Conservation (phyloP, 2,888 invertebrate genomes). For the Coecobrya sp. region DNA sequence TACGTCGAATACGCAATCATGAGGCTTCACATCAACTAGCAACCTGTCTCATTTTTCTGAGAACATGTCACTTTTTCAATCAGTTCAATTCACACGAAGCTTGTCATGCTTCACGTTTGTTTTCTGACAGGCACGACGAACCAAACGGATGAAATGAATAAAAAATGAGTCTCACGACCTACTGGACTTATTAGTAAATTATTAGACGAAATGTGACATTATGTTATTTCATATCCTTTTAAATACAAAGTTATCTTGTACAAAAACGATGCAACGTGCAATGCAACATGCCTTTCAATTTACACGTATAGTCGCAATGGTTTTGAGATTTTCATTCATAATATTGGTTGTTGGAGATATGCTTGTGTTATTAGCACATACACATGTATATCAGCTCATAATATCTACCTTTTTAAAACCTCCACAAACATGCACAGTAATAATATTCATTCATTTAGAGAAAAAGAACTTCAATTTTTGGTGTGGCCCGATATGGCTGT, state of each 20-base stretch:
- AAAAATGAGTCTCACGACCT: slow-evolving; percentile 45
- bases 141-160: neutral
- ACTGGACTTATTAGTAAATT: slow-evolving; percentile 59
- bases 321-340: neutral
- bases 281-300: neutral
- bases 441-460: slow-evolving; percentile 20
- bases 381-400: neutral
- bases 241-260: neutral
- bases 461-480: neutral
- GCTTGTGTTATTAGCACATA: neutral
- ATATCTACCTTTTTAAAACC: neutral
- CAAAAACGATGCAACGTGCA: neutral
- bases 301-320: neutral
- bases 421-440: neutral
- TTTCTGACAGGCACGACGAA: slow-evolving; percentile 28
- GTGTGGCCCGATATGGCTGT: slow-evolving; percentile 37
- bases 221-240: slow-evolving; percentile 40
- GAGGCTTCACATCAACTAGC: neutral
- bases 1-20: neutral
- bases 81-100: slow-evolving; percentile 15
- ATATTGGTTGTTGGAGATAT: neutral
- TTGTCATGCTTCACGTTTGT: slow-evolving; percentile 19
- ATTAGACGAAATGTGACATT: slow-evolving; percentile 37
- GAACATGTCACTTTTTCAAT: neutral
- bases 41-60: neutral